These are phyloP conservation scores for Ernsta delagoae DNA, from an alignment of 2,888 invertebrate genomes.

Conservation along the genomic window DNA sequence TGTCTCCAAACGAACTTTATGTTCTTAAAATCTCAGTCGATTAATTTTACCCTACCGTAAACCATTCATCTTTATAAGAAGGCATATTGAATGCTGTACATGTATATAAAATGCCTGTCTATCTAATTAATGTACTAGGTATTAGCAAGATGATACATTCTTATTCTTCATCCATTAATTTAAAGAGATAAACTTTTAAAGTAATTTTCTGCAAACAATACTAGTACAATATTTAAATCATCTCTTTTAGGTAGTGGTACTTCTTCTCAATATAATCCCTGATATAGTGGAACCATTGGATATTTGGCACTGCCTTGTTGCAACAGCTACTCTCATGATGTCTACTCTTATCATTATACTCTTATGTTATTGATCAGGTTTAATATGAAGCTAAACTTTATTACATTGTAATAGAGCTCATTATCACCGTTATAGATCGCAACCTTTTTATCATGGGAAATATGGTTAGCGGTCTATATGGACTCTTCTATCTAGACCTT, in stretches of 20 bases:
- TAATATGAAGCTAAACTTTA: slow-evolving; percentile 72
- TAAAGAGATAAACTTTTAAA: no score
- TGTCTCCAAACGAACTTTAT: no score
- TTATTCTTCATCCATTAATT: no score
- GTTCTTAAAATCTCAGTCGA: no score
- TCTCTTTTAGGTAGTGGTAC: slow-evolving; percentile 76
- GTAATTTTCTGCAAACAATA: neutral
- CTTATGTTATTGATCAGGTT: slow-evolving; percentile 75
- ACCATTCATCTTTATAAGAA: no score
- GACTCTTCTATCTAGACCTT: slow-evolving; percentile 70
- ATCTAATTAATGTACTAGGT: no score
- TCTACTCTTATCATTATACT: slow-evolving; percentile 69
- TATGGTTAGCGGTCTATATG: slow-evolving; percentile 68
- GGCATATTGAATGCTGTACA: no score
- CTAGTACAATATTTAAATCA: slow-evolving; percentile 23
- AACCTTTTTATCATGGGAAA: slow-evolving; percentile 55
- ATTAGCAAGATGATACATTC: no score
- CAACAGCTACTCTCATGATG: slow-evolving; percentile 74
- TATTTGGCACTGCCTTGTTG: slow-evolving; percentile 63
- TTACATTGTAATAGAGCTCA: slow-evolving; percentile 60
- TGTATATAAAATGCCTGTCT: no score
- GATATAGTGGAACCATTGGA: slow-evolving; percentile 72
- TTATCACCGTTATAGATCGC: slow-evolving; percentile 56
- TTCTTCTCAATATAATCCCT: slow-evolving; percentile 73
- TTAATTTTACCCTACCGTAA: no score